Evolutionary conservation across 2,888 invertebrate species (phyloP).

Genomic region (Plagiodera versicolora): DNA sequence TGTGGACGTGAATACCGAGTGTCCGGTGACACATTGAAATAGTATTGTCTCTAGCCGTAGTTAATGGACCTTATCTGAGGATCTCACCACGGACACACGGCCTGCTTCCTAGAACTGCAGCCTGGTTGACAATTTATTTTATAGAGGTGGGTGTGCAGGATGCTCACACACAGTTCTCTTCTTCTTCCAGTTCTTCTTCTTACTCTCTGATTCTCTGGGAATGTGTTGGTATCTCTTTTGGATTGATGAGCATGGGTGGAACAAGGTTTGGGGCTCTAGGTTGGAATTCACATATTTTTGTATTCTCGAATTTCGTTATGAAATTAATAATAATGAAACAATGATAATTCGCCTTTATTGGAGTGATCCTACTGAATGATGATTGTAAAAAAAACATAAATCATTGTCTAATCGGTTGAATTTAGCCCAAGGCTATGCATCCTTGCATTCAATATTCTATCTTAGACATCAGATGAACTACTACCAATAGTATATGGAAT

Average conservation of each 20-base stretch:
- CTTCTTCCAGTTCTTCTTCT: conserved; percentile 23
- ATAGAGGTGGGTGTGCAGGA: conserved; percentile 51
- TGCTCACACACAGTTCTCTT: conserved; percentile 30
- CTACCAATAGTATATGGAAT: no score
- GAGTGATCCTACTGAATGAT: no score
- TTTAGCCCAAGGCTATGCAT: no score
- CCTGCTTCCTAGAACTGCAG: conserved; percentile 56
- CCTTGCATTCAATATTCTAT: no score
- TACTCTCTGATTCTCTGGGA: conserved; percentile 4
- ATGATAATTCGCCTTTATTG: no score
- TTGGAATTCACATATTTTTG: no score
- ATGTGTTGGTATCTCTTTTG: conserved; percentile 14
- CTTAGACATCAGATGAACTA: no score
- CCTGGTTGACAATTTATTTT: conserved; percentile 58
- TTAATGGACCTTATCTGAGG: conserved; percentile 56
- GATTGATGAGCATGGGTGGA: conserved; percentile 3
- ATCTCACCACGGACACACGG: conserved; percentile 51
- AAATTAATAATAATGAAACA: no score
- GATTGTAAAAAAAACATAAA: no score
- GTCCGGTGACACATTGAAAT: conserved; percentile 55
- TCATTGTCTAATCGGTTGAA: no score
- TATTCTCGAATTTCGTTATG: no score
- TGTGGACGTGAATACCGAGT: conserved; percentile 30
- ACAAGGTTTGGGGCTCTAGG: neutral
- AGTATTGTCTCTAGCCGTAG: conserved; percentile 57